These are phyloP conservation scores for human (Homo sapiens) DNA, from an alignment of 2,113 vertebrate genomes.

Conservation along the genomic window GRCh38 chr17:33257001-33257500, in stretches of 20 bases:
- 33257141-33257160: background rate
- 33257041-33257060: background rate
- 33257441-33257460: background rate
- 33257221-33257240: background rate
- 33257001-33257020: background rate
- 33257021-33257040: background rate
- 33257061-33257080: background rate
- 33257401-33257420: background rate
- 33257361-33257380: background rate
- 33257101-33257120: background rate
- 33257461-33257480: background rate
- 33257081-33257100: background rate
- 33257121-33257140: background rate
- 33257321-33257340: background rate
- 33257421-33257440: background rate
- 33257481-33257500: conserved; percentile 4
- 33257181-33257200: accelerated
- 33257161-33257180: background rate
- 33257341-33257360: background rate
- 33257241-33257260: accelerated
- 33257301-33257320: background rate
- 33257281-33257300: background rate
- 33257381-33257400: background rate
- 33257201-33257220: background rate
- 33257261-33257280: background rate